Evolutionary conservation across 2,888 invertebrate genomes (phyloP), one percentile per base, ranked within the genome.

Genomic region (Ethmia dodecea): DNA sequence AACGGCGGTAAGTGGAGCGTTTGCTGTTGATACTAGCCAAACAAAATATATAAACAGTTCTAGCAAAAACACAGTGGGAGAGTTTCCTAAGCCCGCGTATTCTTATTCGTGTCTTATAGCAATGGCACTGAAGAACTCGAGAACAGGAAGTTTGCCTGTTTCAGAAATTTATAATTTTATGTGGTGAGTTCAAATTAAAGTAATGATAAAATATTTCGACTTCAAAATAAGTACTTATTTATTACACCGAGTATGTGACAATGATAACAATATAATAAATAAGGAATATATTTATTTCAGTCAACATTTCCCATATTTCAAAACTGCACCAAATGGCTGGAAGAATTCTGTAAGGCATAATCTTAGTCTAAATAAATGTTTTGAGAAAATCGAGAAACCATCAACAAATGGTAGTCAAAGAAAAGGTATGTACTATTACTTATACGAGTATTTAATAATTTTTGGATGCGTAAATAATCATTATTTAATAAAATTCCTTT

Each of bases 151-250:
- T 58, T 81, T 99, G 58, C 98, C 98, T 3, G 99, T 99, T 20
- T 97, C 97, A 8, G 99, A 99, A 86, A 99, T 99, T 55, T 99
- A 99, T 78, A 97, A 95, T 72, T 99, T 99, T 68, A 98, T 99
- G 94, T 98, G 97, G 94, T 95, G 83, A 90, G 93, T 22, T 22
- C 5, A 22, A 22, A n/a, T n/a, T n/a, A n/a, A n/a, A n/a, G n/a
- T n/a, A 18, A 18, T 18, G 5, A 18, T 18, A 5, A 18, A 5
- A 18, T 18, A 18, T 18, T 8, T 18, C 8, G n/a, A 18, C 18
- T 5, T 18, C 5, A 18, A 8, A 5, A 18, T 18, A 5, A 18
- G 18, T n/a, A 18, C 8, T 18, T 18, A 18, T 18, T 18, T 18
- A 18, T 18, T 18, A 8, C 18, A 5, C 18, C 5, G 8, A 5